These are phyloP conservation scores for Spilogale gracilis DNA, from an alignment of 2,113 vertebrate species.

Conservation along the genomic window DNA sequence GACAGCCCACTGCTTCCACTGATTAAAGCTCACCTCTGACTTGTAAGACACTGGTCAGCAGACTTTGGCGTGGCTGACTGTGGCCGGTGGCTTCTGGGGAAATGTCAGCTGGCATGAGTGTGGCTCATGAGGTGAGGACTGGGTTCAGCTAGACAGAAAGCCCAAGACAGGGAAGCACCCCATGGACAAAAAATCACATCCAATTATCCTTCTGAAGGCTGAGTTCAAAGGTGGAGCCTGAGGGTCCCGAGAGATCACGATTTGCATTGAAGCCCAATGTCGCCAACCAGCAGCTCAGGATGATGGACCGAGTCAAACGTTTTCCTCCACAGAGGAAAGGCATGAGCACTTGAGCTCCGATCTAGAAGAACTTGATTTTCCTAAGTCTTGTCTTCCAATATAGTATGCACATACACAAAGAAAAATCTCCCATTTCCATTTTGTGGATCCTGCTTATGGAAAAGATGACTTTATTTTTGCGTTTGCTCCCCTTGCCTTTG, in stretches of 20 bases:
- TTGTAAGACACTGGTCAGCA: rapidly evolving
- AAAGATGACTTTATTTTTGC: not conserved
- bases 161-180: conserved; percentile 89
- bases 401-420: conserved; percentile 64
- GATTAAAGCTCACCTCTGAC: not conserved
- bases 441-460: not conserved
- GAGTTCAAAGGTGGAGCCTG: conserved; percentile 91
- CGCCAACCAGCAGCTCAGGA: conserved; percentile 86
- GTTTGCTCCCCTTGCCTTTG: too few relatives aligned
- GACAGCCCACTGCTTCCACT: rapidly evolving
- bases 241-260: conserved; percentile 92
- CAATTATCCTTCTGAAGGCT: conserved; percentile 93
- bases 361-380: conserved; percentile 81
- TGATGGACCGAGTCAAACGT: conserved; percentile 85
- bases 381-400: conserved; percentile 75
- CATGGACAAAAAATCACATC: conserved; percentile 90
- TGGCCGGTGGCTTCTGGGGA: rapidly evolving
- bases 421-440: conserved; percentile 24
- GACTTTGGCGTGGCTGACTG: rapidly evolving
- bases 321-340: conserved; percentile 71
- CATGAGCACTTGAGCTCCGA: conserved; percentile 75
- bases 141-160: conserved; percentile 89
- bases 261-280: conserved; percentile 83
- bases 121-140: conserved; percentile 80
- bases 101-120: rapidly evolving